phyloP scores from a whole-genome alignment of 2,888 invertebrate genomes.

The Heliconius aoede region DNA sequence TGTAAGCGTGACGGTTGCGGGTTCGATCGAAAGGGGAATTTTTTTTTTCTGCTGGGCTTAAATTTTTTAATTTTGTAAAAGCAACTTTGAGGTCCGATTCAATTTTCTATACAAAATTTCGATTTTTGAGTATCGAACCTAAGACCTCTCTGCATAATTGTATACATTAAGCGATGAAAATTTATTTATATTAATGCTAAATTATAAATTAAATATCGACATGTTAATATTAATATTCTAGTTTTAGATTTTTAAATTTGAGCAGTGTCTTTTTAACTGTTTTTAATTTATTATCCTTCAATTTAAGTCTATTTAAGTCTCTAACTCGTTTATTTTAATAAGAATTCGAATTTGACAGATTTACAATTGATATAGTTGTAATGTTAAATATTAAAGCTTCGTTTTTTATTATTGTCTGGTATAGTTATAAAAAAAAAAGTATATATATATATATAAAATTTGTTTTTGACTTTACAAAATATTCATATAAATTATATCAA shows the following conservation, averaged over 20 bases:
- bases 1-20: too few species aligned
- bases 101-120: background rate
- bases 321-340: background rate
- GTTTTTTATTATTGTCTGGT: too few species aligned
- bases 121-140: background rate
- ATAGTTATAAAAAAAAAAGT: too few species aligned
- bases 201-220: background rate
- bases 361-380: background rate
- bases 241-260: constrained; percentile 5
- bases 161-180: too few species aligned
- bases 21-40: too few species aligned
- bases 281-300: constrained; percentile 1
- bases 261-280: background rate
- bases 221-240: background rate
- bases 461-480: background rate
- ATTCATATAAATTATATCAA: background rate
- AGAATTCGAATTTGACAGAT: background rate
- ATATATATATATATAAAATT: background rate
- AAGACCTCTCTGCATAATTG: background rate
- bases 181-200: too few species aligned
- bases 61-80: too few species aligned
- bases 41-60: background rate
- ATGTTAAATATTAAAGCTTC: background rate
- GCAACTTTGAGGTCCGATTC: background rate
- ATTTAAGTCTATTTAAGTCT: background rate